A percentile compares a stretch with the other conserved stretches of the same genome.
Evolutionary conservation across 2,888 invertebrate species (phyloP).

Genomic region (Drosophila macrospina): DNA sequence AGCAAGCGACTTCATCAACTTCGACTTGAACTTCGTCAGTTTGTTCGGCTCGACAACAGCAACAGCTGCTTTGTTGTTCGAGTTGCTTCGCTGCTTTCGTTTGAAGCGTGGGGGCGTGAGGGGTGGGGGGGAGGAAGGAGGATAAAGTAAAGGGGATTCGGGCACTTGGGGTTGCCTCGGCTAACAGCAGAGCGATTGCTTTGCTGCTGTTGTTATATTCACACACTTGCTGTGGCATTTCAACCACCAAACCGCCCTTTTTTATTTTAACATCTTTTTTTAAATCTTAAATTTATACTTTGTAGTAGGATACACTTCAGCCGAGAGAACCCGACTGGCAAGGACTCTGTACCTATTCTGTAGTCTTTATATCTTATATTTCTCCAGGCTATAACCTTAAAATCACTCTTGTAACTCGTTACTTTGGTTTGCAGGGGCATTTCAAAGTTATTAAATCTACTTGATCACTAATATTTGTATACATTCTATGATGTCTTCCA

Average conservation of each 20-base stretch:
- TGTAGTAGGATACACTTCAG: not conserved
- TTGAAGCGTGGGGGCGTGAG: not conserved
- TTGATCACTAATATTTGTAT: not conserved
- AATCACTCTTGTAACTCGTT: not conserved
- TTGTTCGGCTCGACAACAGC: conserved; percentile 42
- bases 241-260: conserved; percentile 10
- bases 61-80: conserved; percentile 38
- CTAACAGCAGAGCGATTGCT: conserved; percentile 23
- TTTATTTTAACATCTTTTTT: conserved; percentile 18
- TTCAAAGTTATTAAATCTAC: not conserved
- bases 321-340: too few relatives aligned
- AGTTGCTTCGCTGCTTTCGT: conserved; percentile 14
- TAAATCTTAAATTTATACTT: conserved; percentile 7
- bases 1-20: conserved; percentile 41
- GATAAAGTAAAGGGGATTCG: not conserved
- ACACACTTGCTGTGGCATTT: conserved; percentile 9
- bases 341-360: too few relatives aligned
- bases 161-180: conserved; percentile 15
- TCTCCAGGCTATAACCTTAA: too few relatives aligned
- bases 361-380: too few relatives aligned
- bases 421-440: too few relatives aligned
- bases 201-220: conserved; percentile 15
- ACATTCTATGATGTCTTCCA: too few relatives aligned
- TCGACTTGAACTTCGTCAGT: conserved; percentile 40
- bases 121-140: too few relatives aligned